phyloP scores from a whole-genome alignment of 2,113 vertebrate genomes.

The Pitta sordida region DNA sequence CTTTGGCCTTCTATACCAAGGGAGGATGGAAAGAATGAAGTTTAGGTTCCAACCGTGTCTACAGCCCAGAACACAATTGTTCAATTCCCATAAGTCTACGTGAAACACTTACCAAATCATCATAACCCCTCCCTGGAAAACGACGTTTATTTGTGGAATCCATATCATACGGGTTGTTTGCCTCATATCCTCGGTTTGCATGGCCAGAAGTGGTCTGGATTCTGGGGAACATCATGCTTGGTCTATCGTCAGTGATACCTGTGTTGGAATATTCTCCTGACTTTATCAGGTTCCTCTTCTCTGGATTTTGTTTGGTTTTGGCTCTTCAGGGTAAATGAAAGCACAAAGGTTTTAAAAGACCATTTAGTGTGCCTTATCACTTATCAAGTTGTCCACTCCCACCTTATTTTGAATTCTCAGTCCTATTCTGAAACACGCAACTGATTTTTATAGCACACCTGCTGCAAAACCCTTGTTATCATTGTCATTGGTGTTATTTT shows the following conservation, averaged over 20 bases:
- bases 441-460: neutral
- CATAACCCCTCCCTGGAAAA: neutral
- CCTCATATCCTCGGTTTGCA: neutral
- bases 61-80: rapidly evolving
- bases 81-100: neutral
- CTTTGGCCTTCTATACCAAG: neutral
- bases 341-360: neutral
- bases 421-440: neutral
- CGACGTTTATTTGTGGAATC: rapidly evolving
- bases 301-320: neutral
- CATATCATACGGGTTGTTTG: neutral
- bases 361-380: neutral
- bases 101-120: slow-evolving; percentile 29
- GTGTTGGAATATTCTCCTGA: neutral
- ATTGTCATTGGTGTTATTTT: neutral
- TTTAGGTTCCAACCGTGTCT: neutral
- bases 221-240: slow-evolving; percentile 16
- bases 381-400: neutral
- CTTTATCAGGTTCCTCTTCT: slow-evolving; percentile 7
- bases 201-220: slow-evolving; percentile 12
- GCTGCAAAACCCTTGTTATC: neutral
- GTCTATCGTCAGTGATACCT: neutral
- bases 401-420: neutral
- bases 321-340: slow-evolving; percentile 9
- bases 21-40: neutral